Conservation (phyloP, 2,888 invertebrate genomes). For the Trissolcus brochymenae region DNA sequence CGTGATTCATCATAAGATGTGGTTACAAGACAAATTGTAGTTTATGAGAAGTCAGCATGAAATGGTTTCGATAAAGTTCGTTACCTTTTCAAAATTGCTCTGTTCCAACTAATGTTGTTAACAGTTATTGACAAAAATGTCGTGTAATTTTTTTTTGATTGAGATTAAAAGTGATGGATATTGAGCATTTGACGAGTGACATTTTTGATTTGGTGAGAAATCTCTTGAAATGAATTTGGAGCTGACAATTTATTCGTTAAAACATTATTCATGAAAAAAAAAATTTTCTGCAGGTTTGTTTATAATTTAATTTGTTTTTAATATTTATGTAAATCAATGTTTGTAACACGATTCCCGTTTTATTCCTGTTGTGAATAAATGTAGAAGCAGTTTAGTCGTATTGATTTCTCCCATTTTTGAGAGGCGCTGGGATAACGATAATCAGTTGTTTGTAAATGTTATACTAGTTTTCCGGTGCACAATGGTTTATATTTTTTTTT, state of each 20-base stretch:
- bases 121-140: conserved; percentile 11
- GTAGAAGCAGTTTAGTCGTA: neutral
- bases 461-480: neutral
- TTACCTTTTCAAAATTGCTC: neutral
- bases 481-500: neutral
- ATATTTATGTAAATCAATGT: neutral
- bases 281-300: neutral
- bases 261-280: no score
- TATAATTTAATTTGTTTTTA: neutral
- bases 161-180: neutral
- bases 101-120: conserved; percentile 23
- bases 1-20: conserved; percentile 14
- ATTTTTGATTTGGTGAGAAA: neutral
- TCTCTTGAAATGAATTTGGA: no score
- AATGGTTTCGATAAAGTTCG: conserved; percentile 1
- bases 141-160: conserved; percentile 2
- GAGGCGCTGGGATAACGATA: conserved; percentile 13
- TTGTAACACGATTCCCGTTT: neutral
- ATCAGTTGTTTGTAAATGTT: conserved; percentile 16
- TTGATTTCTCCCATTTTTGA: conserved; percentile 21
- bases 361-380: neutral
- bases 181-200: no score
- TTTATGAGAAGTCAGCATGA: conserved; percentile 11
- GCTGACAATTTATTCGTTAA: no score
- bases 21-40: conserved; percentile 8